These are phyloP conservation scores for Malthinus seriepunctatus DNA, from an alignment of 2,888 invertebrate genomes.

Conservation along the genomic window DNA sequence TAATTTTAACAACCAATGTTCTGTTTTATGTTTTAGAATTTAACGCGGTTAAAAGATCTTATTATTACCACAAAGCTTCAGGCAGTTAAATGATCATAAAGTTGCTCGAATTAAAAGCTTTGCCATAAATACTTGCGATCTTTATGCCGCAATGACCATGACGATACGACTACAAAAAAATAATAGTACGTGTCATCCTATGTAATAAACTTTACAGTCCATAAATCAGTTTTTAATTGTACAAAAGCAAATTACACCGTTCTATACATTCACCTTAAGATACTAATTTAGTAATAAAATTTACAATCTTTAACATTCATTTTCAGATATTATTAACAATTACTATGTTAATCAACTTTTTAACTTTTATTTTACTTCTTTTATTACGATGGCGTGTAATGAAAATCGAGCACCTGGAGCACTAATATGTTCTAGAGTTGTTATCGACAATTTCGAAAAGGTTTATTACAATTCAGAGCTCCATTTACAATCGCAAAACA, in stretches of 20 bases:
- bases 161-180: slow-evolving; percentile 42
- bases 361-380: background rate
- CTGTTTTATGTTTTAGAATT: slow-evolving; percentile 24
- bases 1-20: slow-evolving; percentile 17
- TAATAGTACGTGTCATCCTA: slow-evolving; percentile 45
- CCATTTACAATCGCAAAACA: no score
- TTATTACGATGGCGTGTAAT: no score
- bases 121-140: slow-evolving; percentile 45
- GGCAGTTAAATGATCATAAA: slow-evolving; percentile 43
- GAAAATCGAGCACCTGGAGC: no score
- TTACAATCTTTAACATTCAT: slow-evolving; percentile 10
- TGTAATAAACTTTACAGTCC: slow-evolving; percentile 50
- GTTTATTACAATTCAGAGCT: no score
- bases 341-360: background rate
- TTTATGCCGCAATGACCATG: slow-evolving; percentile 46
- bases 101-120: slow-evolving; percentile 45
- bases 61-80: slow-evolving; percentile 26
- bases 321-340: slow-evolving; percentile 6
- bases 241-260: slow-evolving; percentile 23
- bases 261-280: slow-evolving; percentile 10
- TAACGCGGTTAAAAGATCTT: slow-evolving; percentile 24
- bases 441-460: no score
- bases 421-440: no score
- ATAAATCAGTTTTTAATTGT: slow-evolving; percentile 49
- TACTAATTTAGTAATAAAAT: slow-evolving; percentile 24